Conservation (phyloP, 2,888 invertebrate genomes). For the Synanthedon myopaeformis region DNA sequence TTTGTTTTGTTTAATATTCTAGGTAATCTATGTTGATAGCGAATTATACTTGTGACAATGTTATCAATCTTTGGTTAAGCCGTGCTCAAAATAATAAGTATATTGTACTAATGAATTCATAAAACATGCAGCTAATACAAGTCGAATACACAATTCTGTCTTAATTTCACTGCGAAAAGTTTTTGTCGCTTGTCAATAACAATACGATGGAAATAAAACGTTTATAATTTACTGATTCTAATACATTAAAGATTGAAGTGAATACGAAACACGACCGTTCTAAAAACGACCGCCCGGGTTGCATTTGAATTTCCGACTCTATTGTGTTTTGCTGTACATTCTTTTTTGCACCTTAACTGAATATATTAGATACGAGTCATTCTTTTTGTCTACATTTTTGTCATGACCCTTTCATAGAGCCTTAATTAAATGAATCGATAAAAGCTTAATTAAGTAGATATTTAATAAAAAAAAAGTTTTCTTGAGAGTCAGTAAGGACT, state of each 20-base stretch:
- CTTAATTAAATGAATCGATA: not conserved
- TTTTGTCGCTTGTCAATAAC: conserved; percentile 38
- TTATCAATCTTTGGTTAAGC: too few species aligned
- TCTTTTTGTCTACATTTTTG: too few species aligned
- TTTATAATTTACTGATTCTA: conserved; percentile 63
- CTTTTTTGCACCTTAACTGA: conserved; percentile 60
- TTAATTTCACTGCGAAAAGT: conserved; percentile 7
- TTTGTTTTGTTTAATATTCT: too few species aligned
- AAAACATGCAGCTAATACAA: not conserved
- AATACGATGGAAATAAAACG: conserved; percentile 49
- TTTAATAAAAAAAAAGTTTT: not conserved
- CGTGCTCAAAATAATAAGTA: too few species aligned
- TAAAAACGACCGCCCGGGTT: conserved; percentile 66
- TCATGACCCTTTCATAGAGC: too few species aligned
- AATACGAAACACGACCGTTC: conserved; percentile 35
- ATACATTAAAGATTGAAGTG: conserved; percentile 67
- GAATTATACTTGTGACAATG: too few species aligned
- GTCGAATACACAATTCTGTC: too few species aligned
- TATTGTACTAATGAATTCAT: too few species aligned
- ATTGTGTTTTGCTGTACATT: conserved; percentile 63
- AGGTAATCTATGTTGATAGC: too few species aligned
- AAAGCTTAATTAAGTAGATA: not conserved
- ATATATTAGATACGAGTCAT: conserved; percentile 34
- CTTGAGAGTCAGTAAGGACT: not conserved
- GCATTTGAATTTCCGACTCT: conserved; percentile 58